These are phyloP conservation scores for Patella caerulea DNA, from an alignment of 2,888 invertebrate genomes.

Conservation along the genomic window DNA sequence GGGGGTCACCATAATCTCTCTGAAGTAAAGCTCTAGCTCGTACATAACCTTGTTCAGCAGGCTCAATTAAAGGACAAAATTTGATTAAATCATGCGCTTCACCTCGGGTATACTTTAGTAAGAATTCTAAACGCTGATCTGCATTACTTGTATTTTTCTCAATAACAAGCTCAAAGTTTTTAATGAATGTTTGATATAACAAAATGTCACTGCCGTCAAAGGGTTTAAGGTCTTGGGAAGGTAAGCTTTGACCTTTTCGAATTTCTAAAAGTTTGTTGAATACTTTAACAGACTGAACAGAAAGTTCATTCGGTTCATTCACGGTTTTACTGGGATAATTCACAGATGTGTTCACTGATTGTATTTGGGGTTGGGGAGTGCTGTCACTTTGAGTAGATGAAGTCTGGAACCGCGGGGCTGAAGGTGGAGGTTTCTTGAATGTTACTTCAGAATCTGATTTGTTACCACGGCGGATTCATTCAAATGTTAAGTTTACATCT, in stretches of 20 bases:
- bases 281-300: neutral
- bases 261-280: neutral
- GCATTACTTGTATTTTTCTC: neutral
- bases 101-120: neutral
- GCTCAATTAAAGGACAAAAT: neutral
- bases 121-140: neutral
- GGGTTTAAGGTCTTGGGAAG: neutral
- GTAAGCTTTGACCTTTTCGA: neutral
- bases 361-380: too few species aligned
- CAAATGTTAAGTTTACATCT: neutral
- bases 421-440: neutral
- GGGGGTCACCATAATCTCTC: constrained; percentile 1
- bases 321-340: too few species aligned
- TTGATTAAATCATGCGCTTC: neutral
- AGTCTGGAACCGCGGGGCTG: too few species aligned
- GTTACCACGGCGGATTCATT: neutral
- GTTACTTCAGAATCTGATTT: neutral
- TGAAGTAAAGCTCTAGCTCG: neutral
- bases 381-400: too few species aligned
- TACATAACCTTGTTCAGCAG: neutral
- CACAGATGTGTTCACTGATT: too few species aligned
- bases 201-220: neutral
- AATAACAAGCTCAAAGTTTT: neutral
- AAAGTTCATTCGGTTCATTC: too few species aligned
- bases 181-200: neutral